These are phyloP conservation scores for Ooceraea biroi DNA, from an alignment of 1,140 invertebrate genomes.

Conservation along the genomic window DNA sequence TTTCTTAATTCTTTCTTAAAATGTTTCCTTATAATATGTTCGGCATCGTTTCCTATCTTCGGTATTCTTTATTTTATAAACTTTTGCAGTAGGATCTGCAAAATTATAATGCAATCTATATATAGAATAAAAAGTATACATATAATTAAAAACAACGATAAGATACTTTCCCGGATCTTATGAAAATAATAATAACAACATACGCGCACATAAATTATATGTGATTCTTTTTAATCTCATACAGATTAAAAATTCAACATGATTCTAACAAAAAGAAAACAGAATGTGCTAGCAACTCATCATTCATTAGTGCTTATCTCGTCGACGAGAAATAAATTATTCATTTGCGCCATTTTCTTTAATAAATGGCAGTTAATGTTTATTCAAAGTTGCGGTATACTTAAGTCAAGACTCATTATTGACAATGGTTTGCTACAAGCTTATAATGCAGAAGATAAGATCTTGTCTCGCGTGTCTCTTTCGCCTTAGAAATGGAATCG, in stretches of 20 bases:
- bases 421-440: background rate
- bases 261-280: background rate
- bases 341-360: constrained; percentile 8
- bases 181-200: background rate
- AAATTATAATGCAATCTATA: background rate
- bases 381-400: background rate
- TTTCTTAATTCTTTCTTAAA: background rate
- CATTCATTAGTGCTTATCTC: constrained; percentile 42
- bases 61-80: constrained; percentile 1
- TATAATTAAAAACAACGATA: background rate
- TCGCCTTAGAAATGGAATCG: constrained; percentile 68
- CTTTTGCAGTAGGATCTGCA: background rate
- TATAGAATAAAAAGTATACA: background rate
- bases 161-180: background rate
- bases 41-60: too few species aligned
- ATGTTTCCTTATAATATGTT: too few species aligned
- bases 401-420: constrained; percentile 21
- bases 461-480: constrained; percentile 49
- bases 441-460: constrained; percentile 48
- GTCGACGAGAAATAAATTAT: constrained; percentile 40
- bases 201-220: background rate
- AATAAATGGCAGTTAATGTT: constrained; percentile 26
- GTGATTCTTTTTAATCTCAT: background rate
- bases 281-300: constrained; percentile 17
- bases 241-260: background rate